These are phyloP conservation scores for Theonella swinhoei DNA, from an alignment of 37 sponge, comb jelly and placozoan genomes.

Conservation along the genomic window DNA sequence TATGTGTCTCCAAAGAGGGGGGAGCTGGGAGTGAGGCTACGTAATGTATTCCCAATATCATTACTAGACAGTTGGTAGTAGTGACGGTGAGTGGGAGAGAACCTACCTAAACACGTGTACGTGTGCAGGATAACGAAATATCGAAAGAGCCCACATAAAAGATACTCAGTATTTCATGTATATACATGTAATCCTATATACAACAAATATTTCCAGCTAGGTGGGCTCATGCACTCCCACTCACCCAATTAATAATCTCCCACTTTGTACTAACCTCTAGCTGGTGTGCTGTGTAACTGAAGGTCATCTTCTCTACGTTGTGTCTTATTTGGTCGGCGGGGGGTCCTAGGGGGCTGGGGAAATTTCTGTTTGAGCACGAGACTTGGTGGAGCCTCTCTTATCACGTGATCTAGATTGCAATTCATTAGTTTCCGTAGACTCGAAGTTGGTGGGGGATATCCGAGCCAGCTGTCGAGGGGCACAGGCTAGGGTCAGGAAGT, in stretches of 20 bases:
- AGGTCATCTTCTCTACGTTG: background rate
- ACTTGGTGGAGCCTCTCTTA: conserved; percentile 42
- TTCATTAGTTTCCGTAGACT: conserved; percentile 53
- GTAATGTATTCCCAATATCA: too few relatives aligned
- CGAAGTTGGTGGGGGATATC: conserved; percentile 48
- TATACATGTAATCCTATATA: background rate
- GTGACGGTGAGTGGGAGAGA: too few relatives aligned
- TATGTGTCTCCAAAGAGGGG: too few relatives aligned
- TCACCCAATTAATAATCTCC: background rate
- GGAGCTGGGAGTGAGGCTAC: too few relatives aligned
- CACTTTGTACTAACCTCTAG: too few relatives aligned
- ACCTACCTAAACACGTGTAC: too few relatives aligned
- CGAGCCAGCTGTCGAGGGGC: conserved; percentile 47
- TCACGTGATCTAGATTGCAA: conserved; percentile 57
- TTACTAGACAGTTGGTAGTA: too few relatives aligned
- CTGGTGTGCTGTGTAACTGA: background rate
- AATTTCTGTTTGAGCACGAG: background rate
- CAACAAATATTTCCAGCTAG: background rate
- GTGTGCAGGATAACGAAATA: too few relatives aligned
- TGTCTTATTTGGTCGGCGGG: background rate
- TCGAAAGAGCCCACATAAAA: too few relatives aligned
- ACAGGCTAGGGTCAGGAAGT: conserved; percentile 74
- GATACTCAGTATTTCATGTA: background rate
- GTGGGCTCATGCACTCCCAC: conserved; percentile 1
- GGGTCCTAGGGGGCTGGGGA: background rate